Evolutionary conservation across 2,888 invertebrate species (phyloP), one percentile per base, ranked within the genome.

Genomic region (Ctena decussata): DNA sequence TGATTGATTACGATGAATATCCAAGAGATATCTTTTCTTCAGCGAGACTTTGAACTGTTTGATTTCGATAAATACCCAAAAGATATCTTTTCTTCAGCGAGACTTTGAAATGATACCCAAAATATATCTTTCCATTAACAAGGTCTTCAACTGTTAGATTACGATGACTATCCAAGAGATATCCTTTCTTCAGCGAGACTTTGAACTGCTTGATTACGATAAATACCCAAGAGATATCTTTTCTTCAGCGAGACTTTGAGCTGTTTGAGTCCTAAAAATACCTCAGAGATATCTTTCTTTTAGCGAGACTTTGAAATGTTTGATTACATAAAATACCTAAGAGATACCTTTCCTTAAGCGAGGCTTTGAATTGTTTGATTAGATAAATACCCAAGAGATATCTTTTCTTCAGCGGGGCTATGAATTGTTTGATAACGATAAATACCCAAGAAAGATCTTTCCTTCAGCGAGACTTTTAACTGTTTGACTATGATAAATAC

Each of bases 11-110:
- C 44, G 77, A 84, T 24, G 30, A 27, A 72, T 30, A 72, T 41
- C 72, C 72, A 6, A 30, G 21, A 18, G 72, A 41, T 46, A 35
- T 60, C 46, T 73, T 74, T 83, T 0, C 89, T 86, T 72, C 53
- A 82, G 27, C 75, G 79, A 46, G 90, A 90, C 57, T 90, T 90
- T 79, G 81, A 87, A 49, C 60, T 90, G n/a, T 90, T 90, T 76
- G 80, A 71, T 35, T 90, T 89, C 44, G 77, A 84, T 24, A 46
- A 27, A 72, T 30, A 72, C n/a, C 72, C 72, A 6, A 30, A 39
- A 18, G 72, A 41, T 46, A 35, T 60, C 46, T 73, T 74, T 32
- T 15, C 18, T 35, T 12, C n/a, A n/a, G n/a, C n/a, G n/a, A n/a
- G n/a, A n/a, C n/a, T n/a, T n/a, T n/a, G n/a, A n/a, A n/a, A n/a